Conservation (phyloP, 1,140 invertebrate genomes). For the Mercenaria mercenaria region DNA sequence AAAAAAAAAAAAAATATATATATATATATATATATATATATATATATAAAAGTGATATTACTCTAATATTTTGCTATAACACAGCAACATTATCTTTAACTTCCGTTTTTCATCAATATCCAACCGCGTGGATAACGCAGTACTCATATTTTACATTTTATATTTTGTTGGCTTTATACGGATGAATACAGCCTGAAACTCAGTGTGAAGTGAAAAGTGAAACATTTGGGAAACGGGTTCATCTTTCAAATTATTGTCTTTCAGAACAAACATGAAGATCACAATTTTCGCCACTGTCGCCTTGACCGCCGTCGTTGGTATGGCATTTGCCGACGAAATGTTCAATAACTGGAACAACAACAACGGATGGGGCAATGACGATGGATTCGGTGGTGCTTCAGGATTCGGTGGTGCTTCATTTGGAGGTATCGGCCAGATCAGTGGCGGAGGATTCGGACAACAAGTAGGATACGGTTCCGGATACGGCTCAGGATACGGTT, state of each 20-base stretch:
- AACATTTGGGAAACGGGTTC: too few species aligned
- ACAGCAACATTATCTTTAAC: too few species aligned
- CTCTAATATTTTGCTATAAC: too few species aligned
- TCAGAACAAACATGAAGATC: constrained; percentile 42
- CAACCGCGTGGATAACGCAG: too few species aligned
- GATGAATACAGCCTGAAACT: too few species aligned
- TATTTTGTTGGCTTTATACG: too few species aligned
- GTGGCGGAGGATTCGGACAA: background rate
- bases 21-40: too few species aligned
- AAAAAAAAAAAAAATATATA: too few species aligned
- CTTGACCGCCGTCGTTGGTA: constrained; percentile 36
- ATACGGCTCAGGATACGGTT: constrained; percentile 7
- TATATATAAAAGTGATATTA: too few species aligned
- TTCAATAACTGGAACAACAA: constrained; percentile 27
- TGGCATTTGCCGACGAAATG: constrained; percentile 13
- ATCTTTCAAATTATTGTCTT: background rate
- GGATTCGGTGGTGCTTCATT: background rate
- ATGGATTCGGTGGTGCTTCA: background rate
- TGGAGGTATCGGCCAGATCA: background rate
- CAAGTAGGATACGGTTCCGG: background rate
- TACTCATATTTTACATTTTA: too few species aligned
- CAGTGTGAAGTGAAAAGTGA: too few species aligned
- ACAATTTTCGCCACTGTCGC: constrained; percentile 36
- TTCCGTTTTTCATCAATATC: too few species aligned
- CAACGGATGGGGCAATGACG: background rate